Conservation (phyloP, 2,888 invertebrate genomes). For the Eupithecia subfuscata region DNA sequence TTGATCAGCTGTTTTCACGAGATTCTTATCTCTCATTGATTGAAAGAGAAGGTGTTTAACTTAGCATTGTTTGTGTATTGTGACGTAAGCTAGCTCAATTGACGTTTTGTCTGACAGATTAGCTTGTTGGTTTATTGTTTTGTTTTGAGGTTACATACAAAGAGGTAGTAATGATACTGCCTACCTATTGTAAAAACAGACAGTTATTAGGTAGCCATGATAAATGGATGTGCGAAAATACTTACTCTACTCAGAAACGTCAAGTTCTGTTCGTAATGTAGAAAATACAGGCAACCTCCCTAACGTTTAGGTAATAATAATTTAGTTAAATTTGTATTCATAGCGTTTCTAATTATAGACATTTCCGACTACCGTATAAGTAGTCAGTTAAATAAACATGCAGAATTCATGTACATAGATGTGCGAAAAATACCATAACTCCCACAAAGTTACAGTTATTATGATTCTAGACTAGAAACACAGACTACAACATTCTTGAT, state of each 20-base stretch:
- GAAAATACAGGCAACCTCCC: background rate
- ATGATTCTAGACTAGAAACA: background rate
- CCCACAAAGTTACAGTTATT: background rate
- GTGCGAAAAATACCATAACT: background rate
- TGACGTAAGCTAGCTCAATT: constrained; percentile 48
- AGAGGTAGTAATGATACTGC: constrained; percentile 12
- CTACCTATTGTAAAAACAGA: constrained; percentile 7
- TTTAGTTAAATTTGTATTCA: constrained; percentile 9
- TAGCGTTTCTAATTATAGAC: background rate
- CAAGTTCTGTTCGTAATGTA: constrained; percentile 1
- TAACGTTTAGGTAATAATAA: background rate
- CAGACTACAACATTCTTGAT: background rate
- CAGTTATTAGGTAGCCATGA: background rate
- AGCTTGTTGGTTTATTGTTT: constrained; percentile 45
- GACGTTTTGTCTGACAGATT: constrained; percentile 48
- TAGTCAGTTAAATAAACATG: background rate
- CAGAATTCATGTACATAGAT: background rate
- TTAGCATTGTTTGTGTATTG: constrained; percentile 70
- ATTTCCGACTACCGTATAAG: background rate
- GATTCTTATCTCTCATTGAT: constrained; percentile 75
- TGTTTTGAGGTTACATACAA: constrained; percentile 32
- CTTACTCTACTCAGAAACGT: background rate
- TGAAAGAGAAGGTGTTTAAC: constrained; percentile 72
- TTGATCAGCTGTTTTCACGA: constrained; percentile 77
- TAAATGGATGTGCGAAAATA: constrained; percentile 8